These are phyloP conservation scores for Ifrita kowaldi DNA, from an alignment of 2,113 vertebrate species.

Conservation along the genomic window DNA sequence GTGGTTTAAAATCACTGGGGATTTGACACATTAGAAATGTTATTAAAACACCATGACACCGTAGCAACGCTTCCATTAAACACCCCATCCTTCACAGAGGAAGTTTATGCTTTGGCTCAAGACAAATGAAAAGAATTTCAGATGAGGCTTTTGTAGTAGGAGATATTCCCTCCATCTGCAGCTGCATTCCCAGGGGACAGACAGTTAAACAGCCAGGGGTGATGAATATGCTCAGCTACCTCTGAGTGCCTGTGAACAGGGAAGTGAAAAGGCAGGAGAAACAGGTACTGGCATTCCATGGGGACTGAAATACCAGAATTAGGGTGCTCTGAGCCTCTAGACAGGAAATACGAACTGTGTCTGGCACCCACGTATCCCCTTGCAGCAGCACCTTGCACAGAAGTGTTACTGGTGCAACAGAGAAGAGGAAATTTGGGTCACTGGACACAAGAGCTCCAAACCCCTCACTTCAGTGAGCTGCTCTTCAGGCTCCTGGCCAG, in stretches of 20 bases:
- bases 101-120: slow-evolving; percentile 47
- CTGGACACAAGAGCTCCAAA: background rate
- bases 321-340: background rate
- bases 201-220: background rate
- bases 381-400: background rate
- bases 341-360: background rate
- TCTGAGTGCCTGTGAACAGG: background rate
- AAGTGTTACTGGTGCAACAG: background rate
- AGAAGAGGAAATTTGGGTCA: background rate
- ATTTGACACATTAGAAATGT: slow-evolving; percentile 42
- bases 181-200: background rate
- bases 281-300: background rate
- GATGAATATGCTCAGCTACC: background rate
- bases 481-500: background rate
- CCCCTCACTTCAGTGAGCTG: background rate
- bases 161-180: background rate
- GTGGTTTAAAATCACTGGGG: background rate
- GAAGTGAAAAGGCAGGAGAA: background rate
- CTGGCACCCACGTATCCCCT: background rate
- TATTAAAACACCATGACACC: slow-evolving; percentile 41
- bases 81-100: slow-evolving; percentile 34
- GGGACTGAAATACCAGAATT: background rate
- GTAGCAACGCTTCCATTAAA: slow-evolving; percentile 52
- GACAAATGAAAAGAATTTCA: slow-evolving; percentile 42
- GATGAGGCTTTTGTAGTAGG: slow-evolving; percentile 16